These are phyloP conservation scores for Bagarius yarrelli DNA, from an alignment of 2,113 vertebrate genomes.

Conservation along the genomic window DNA sequence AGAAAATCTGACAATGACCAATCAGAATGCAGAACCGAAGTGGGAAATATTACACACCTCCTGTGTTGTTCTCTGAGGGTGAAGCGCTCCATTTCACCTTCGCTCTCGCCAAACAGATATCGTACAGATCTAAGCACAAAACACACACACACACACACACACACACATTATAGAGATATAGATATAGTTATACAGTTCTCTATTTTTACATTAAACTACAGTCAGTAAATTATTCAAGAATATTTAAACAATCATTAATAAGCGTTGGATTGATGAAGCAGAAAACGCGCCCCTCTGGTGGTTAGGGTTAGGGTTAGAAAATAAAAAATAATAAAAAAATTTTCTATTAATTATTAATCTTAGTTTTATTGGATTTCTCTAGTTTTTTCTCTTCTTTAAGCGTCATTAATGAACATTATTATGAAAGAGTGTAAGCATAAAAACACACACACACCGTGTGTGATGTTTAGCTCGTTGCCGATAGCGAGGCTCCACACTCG, in stretches of 20 bases:
- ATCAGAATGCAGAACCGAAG: neutral
- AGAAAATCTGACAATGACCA: no score
- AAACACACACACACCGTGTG: constrained; percentile 80
- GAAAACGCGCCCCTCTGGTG: no score
- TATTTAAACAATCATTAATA: neutral
- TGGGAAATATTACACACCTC: constrained; percentile 20
- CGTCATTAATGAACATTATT: no score
- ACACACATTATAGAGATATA: neutral
- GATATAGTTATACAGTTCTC: neutral
- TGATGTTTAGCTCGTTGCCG: constrained; percentile 98
- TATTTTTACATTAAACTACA: no score
- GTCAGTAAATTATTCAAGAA: no score
- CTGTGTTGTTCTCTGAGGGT: constrained; percentile 4
- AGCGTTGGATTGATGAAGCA: neutral
- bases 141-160: constrained; percentile 33
- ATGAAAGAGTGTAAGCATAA: no score
- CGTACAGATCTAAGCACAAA: constrained; percentile 86
- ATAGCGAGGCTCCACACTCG: constrained; percentile 96
- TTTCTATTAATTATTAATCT: no score
- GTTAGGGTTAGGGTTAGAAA: no score
- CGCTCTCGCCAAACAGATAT: constrained; percentile 95
- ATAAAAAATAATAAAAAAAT: no score
- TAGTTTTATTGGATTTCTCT: no score
- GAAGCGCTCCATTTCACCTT: constrained; percentile 94
- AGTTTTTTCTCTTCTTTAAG: no score